Base-by-base conservation (phyloP, 2,113 vertebrate species). In the Malurus elegans region DNA sequence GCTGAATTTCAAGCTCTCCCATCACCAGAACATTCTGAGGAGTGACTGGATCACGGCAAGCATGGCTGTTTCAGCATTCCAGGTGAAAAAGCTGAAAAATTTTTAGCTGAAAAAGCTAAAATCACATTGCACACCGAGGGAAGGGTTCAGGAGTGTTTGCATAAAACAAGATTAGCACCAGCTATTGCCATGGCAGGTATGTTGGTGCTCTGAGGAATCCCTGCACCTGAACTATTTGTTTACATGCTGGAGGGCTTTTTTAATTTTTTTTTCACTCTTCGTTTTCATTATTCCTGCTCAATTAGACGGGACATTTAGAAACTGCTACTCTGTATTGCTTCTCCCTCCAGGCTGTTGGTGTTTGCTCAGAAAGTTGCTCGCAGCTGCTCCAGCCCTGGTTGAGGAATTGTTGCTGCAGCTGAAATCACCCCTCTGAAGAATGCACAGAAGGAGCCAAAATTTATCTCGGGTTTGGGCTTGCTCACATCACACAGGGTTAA, bases 271-370 rank as follows among this genome's bases (percentile, higher is more conserved):
- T 38, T 17, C 18, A 20, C 21, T 89, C 70, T 88, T 95, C 94
- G 42, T 94, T 94, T 93, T 67, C 81, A 86, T 96, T 96, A 90
- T 78, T 90, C 94, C 88, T 96, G 94, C 96, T 96, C 94, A 95
- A 96, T 96, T 97, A 96, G 93, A 93, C 66, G 85, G 96, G 89
- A 88, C 93, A 9, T 75, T 93, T 54, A 95, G 95, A 95, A 90
- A 89, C 71, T 69, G 93, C 92, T 83, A 94, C 93, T 96, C 81
- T 90, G 67, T 91, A 61, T 91, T 92, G 95, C 85, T 58, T 83
- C 82, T 90, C 57, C 94, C 95, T 91, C 66, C 87, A 2, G 96
- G 95, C 96, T 92, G 69, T 61, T 7, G 32, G 47, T 88, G 92
- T 66, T 94, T 76, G 93, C 93, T 81, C 60, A 28, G 24, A 18